Evolutionary conservation across 2,113 vertebrate genomes (phyloP), one percentile per base, ranked within the genome.

Genomic region (Chionodraco myersi): DNA sequence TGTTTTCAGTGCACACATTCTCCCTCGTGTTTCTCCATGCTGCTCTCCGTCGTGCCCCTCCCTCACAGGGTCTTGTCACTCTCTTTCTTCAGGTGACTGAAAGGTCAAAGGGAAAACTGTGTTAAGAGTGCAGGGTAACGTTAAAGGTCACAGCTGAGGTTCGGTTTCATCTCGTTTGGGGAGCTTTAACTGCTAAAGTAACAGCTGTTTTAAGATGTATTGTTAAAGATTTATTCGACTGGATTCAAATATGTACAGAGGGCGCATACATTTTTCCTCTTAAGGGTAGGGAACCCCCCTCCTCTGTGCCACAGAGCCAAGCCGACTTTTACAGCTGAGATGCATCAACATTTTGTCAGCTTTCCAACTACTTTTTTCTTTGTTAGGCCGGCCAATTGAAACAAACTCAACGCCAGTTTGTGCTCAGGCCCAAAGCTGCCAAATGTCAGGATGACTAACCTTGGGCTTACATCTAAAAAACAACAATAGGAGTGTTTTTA

Each of bases 1-100:
- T 79, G 80, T 86, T 78, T 85, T 90, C 83, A 86, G 90, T 85
- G 77, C 88, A 74, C 83, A 77, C 63, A 36, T 75, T 85, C 72
- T 87, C 75, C 80, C 61, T 54, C 52, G 6, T 80, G 70, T 84
- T 76, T 76, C 76, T 89, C 89, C 77, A 36, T 81, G 77, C 77
- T 81, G 89, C 88, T 88, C 85, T 83, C 67, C 14, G 48, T 80
- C 44, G 45, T 74, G 80, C 75, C 85, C 87, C 89, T 85, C 94
- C 91, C 93, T 97, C 96, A 99, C 96, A 99, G 96, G 85, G 97
- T 96, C 94, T 99, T 99, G 95, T 99, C 97, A 61, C 96, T 98
- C 91, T 99, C 98, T 91, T 99, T 99, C 95, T 99, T 99, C 96
- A 99, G 95, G 95, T 98, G 98, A 94, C 98, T 99, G 57, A 78